A percentile compares a stretch with the other conserved stretches of the same genome.
Conservation (phyloP, 2,113 vertebrate genomes). For the Hoplias malabaricus region DNA sequence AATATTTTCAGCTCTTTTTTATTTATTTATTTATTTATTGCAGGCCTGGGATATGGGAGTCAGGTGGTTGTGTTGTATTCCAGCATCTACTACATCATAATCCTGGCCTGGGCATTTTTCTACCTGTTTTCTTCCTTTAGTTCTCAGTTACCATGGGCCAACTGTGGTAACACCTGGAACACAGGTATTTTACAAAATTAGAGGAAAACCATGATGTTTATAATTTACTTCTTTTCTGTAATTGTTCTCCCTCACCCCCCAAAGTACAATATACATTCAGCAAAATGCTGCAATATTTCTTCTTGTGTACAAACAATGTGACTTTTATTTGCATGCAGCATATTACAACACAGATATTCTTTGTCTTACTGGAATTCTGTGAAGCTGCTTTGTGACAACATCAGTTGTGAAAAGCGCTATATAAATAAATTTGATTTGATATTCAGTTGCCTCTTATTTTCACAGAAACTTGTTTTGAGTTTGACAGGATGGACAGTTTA, state of each 20-base stretch:
- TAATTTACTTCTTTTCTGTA: too few relatives aligned
- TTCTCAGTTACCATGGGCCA: slow-evolving; percentile 86
- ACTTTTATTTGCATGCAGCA: not conserved
- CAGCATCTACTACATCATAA: slow-evolving; percentile 85
- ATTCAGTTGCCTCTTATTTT: slow-evolving; percentile 13
- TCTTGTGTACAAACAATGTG: too few relatives aligned
- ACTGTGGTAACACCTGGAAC: slow-evolving; percentile 88
- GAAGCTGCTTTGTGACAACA: too few relatives aligned
- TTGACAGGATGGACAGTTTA: slow-evolving; percentile 58
- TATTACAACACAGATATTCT: not conserved
- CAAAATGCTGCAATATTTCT: too few relatives aligned
- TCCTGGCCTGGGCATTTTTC: slow-evolving; percentile 95
- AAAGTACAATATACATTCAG: too few relatives aligned
- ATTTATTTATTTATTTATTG: not conserved
- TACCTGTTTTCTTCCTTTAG: slow-evolving; percentile 93
- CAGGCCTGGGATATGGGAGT: slow-evolving; percentile 75
- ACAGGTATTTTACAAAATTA: slow-evolving; percentile 73
- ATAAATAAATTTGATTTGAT: too few relatives aligned
- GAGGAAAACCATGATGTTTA: not conserved
- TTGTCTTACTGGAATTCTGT: too few relatives aligned
- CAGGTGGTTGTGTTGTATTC: slow-evolving; percentile 75
- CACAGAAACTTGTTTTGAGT: slow-evolving; percentile 83
- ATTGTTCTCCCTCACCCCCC: too few relatives aligned
- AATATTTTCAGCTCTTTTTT: too few relatives aligned
- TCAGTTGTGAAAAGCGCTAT: too few relatives aligned